Evolutionary conservation across 2,113 vertebrate genomes (phyloP).

Genomic region (Oxyruncus cristatus): DNA sequence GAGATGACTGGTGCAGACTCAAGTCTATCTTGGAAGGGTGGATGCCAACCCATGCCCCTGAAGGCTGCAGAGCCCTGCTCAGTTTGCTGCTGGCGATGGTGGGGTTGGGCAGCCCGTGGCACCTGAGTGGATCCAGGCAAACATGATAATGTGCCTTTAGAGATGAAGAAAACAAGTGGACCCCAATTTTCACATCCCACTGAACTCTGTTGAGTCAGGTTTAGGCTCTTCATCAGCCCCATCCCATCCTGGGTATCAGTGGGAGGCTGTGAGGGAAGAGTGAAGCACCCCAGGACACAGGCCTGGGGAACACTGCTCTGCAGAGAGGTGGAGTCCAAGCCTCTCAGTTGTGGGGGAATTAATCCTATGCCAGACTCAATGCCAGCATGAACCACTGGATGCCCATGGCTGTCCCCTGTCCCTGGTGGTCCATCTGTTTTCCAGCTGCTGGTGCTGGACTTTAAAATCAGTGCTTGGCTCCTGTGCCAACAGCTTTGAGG

Average conservation of each 20-base stretch:
- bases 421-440: neutral
- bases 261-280: neutral
- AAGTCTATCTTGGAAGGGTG: neutral
- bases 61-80: neutral
- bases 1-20: neutral
- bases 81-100: fast-evolving
- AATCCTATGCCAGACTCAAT: neutral
- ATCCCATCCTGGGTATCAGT: neutral
- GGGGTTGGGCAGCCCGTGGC: neutral
- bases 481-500: neutral
- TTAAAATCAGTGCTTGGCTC: neutral
- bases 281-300: neutral
- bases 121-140: neutral
- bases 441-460: neutral
- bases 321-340: neutral
- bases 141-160: fast-evolving
- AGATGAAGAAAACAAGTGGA: neutral
- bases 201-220: neutral
- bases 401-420: neutral
- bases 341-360: fast-evolving
- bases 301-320: neutral
- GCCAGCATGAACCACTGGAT: neutral
- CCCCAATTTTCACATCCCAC: neutral
- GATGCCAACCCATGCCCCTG: neutral
- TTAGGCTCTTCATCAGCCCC: neutral